Evolutionary conservation across 1,140 invertebrate genomes (phyloP).

Genomic region (Hydropsyche tenuis): DNA sequence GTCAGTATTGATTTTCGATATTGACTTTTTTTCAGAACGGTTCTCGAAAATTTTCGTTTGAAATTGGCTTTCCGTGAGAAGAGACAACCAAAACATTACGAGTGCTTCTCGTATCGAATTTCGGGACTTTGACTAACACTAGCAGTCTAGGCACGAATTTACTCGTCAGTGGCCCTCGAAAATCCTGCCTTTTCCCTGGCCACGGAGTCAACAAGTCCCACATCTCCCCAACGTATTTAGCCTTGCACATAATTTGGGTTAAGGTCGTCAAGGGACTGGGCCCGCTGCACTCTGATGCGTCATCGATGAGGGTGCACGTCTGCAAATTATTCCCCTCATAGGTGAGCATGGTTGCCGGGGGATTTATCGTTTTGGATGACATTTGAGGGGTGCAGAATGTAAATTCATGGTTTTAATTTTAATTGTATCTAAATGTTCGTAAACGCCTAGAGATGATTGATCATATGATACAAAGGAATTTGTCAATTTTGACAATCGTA

Average conservation of each 20-base stretch:
- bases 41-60: neutral
- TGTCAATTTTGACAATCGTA: no score
- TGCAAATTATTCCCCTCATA: neutral
- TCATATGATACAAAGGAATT: no score
- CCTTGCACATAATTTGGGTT: slow-evolving; percentile 29
- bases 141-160: slow-evolving; percentile 15
- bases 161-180: slow-evolving; percentile 22
- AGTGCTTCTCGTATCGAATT: slow-evolving; percentile 10
- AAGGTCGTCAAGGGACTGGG: slow-evolving; percentile 23
- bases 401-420: no score
- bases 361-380: no score
- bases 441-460: no score
- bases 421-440: no score
- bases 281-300: neutral
- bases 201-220: slow-evolving; percentile 31
- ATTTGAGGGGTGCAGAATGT: no score
- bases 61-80: no score
- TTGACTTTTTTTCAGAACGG: neutral
- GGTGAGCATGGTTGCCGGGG: no score
- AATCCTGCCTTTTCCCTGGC: slow-evolving; percentile 17
- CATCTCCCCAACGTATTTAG: neutral
- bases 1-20: neutral
- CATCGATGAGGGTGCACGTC: neutral
- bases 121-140: neutral
- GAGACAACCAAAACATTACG: no score